These are phyloP conservation scores for Hydriomena furcata DNA, from an alignment of 2,888 invertebrate species.

Conservation along the genomic window DNA sequence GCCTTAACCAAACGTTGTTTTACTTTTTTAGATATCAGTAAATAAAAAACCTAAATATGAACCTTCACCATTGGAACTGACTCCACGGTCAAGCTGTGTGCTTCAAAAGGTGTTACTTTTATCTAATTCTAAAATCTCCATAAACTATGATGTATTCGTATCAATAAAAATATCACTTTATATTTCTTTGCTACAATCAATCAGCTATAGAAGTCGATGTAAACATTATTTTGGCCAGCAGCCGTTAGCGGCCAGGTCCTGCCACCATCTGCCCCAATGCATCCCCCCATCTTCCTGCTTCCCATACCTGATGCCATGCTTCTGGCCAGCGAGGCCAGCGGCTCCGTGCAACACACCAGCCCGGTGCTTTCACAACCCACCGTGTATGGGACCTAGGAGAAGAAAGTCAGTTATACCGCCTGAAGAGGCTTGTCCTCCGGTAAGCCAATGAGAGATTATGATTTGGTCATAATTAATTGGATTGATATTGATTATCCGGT, in stretches of 20 bases:
- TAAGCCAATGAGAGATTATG: too few species aligned
- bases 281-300: conserved; percentile 65
- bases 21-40: conserved; percentile 54
- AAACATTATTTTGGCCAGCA: conserved; percentile 35
- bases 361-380: conserved; percentile 73
- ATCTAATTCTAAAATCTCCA: too few species aligned
- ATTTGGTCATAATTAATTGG: too few species aligned
- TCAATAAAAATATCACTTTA: too few species aligned
- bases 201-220: too few species aligned
- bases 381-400: conserved; percentile 56
- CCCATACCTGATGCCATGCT: conserved; percentile 74
- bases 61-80: conserved; percentile 56
- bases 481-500: too few species aligned
- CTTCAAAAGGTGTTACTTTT: conserved; percentile 39
- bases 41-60: conserved; percentile 55
- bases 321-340: conserved; percentile 64
- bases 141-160: too few species aligned
- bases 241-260: conserved; percentile 63
- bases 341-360: conserved; percentile 65
- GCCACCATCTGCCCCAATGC: conserved; percentile 65
- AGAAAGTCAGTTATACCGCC: conserved; percentile 31
- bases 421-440: conserved; percentile 48
- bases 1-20: not conserved
- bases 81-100: conserved; percentile 65
- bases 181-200: too few species aligned